Evolutionary conservation across 2,888 invertebrate species (phyloP).

Genomic region (Tiphia femorata): DNA sequence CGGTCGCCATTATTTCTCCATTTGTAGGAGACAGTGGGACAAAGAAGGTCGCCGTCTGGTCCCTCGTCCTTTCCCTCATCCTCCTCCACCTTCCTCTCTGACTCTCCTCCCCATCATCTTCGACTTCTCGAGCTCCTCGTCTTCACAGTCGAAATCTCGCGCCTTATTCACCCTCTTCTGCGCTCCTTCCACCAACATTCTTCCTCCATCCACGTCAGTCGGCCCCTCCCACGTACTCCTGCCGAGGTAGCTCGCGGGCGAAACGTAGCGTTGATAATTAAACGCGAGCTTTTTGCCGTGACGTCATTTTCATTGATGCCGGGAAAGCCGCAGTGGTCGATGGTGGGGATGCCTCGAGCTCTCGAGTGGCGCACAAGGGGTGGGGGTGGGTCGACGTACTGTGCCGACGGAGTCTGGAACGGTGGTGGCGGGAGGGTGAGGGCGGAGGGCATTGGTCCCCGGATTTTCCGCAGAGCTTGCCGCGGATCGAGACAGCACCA

Average conservation of each 20-base stretch:
- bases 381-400: constrained; percentile 54
- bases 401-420: constrained; percentile 31
- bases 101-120: too few species aligned
- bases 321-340: not conserved
- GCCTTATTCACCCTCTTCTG: too few species aligned
- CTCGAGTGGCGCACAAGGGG: constrained; percentile 11
- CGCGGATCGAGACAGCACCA: constrained; percentile 16
- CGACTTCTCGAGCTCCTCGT: too few species aligned
- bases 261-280: constrained; percentile 61
- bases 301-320: constrained; percentile 74
- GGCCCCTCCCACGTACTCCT: not conserved
- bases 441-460: constrained; percentile 27
- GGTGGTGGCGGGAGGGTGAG: constrained; percentile 21
- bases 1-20: too few species aligned
- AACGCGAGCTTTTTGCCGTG: constrained; percentile 68
- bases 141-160: too few species aligned
- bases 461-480: constrained; percentile 43
- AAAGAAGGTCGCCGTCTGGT: too few species aligned
- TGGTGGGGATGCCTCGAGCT: not conserved
- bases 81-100: too few species aligned
- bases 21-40: too few species aligned
- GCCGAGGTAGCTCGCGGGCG: constrained; percentile 19
- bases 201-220: not conserved
- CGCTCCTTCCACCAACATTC: not conserved
- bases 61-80: too few species aligned